Percentiles rank a stretch among this genome's conserved stretches.
Conservation (phyloP, 1,140 invertebrate species). For the Drosophila tsacasi region DNA sequence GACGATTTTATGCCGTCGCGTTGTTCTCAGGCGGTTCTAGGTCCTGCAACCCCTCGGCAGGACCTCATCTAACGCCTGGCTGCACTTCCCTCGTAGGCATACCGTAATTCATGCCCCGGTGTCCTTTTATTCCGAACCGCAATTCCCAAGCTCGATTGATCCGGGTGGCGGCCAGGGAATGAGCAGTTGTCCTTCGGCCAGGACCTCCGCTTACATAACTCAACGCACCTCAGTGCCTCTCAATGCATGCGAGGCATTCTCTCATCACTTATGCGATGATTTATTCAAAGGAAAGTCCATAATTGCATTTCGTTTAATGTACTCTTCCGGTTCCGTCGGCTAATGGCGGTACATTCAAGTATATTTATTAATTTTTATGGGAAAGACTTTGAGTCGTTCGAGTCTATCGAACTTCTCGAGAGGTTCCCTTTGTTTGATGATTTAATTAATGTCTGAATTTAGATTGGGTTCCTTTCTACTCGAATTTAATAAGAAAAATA, state of each 20-base stretch:
- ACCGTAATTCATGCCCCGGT: slow-evolving; percentile 68
- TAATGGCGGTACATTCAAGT: slow-evolving; percentile 16
- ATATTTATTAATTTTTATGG: slow-evolving; percentile 4
- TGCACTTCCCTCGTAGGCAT: slow-evolving; percentile 53
- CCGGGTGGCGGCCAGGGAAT: slow-evolving; percentile 24
- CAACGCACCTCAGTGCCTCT: slow-evolving; percentile 29
- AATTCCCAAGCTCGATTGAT: slow-evolving; percentile 73
- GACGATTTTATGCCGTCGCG: slow-evolving; percentile 43
- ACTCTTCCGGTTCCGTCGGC: slow-evolving; percentile 1
- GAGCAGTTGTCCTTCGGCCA: slow-evolving; percentile 32
- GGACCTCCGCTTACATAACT: slow-evolving; percentile 32
- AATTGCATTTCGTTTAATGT: slow-evolving; percentile 46
- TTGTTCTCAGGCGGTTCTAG: not conserved
- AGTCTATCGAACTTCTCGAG: not conserved
- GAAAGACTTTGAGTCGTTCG: not conserved
- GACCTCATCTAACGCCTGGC: slow-evolving; percentile 68
- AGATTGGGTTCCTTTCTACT: not conserved
- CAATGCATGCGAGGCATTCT: slow-evolving; percentile 19
- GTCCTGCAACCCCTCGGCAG: slow-evolving; percentile 43
- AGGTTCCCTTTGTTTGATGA: not conserved
- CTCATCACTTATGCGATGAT: slow-evolving; percentile 45
- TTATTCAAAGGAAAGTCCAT: slow-evolving; percentile 37
- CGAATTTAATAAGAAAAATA: not conserved
- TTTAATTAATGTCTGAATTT: not conserved
- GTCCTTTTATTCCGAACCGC: slow-evolving; percentile 54